Evolutionary conservation across 2,797 vertebrate species (phyloP), one percentile per base, ranked within the genome.

Genomic region (Sitta carolinensis): DNA sequence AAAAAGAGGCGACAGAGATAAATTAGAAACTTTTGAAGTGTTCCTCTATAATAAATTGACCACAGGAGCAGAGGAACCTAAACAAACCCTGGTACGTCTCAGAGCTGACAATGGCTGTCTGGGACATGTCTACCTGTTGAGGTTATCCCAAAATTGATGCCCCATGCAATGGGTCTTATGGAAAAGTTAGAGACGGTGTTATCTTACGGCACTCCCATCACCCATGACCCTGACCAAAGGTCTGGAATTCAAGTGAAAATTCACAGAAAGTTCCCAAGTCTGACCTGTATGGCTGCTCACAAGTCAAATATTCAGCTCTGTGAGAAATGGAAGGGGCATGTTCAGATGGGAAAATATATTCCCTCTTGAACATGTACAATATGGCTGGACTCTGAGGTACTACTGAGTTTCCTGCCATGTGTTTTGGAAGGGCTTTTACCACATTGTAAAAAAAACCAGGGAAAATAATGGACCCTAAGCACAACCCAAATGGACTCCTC

Each of bases 291-390:
- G 16, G 30, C 16, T 11, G 1, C 22, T 62, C 13, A 48, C 9
- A 40, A 18, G 11, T n/a, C 20, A 30, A 59, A 69, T 54, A 40
- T 47, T 69, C 25, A 34, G 9, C 48, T 47, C 14, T 34, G 7
- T 40, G 57, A 21, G 21, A 42, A 86, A 30, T 18, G 13, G 13
- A 9, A 30, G 11, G 16, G 16, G 4, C 7, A 30, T 0, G 1
- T 47, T 85, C 48, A 34, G 29, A 26, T 42, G 30, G 30, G 20
- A 62, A 23, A 77, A 34, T 26, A 7, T 77, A 21, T 47, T 77
- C 9, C 25, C 0, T 0, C 40, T 40, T 34, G 11, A 34, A 30
- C 1, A 1, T 22, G 9, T 22, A 12, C 22, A 48, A 18, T 48
- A n/a, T 3, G 29, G 4, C 30, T 47, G 48, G 29, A 55, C 48